phyloP scores from a whole-genome alignment of 2,888 invertebrate species.

The Drosophila nr. perissopoda region DNA sequence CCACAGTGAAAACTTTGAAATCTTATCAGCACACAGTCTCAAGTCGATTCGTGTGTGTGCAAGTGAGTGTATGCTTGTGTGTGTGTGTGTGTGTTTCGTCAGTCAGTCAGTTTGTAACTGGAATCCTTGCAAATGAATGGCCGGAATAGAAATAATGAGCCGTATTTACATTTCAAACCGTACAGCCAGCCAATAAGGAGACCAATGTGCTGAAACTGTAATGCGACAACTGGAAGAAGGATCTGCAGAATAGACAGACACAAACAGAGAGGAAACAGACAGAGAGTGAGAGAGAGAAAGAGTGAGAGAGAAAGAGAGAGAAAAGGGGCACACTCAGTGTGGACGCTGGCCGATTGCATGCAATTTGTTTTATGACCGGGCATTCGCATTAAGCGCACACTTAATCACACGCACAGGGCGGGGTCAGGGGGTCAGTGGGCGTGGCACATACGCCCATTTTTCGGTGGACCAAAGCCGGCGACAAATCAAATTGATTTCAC shows the following conservation, averaged over 20 bases:
- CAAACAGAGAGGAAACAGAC: background rate
- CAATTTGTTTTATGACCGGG: constrained; percentile 76
- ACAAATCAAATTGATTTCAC: constrained; percentile 78
- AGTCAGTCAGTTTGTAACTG: constrained; percentile 20
- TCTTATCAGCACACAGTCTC: constrained; percentile 21
- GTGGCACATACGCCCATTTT: constrained; percentile 19
- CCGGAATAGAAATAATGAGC: constrained; percentile 75
- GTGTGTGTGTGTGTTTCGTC: constrained; percentile 1
- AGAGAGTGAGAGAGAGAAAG: background rate
- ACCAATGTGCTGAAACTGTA: constrained; percentile 34
- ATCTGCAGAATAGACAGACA: background rate
- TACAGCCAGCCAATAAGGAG: constrained; percentile 25
- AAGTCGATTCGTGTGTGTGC: background rate
- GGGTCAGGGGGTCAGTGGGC: constrained; percentile 22
- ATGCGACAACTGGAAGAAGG: constrained; percentile 19
- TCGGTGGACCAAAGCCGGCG: constrained; percentile 37
- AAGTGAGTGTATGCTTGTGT: background rate
- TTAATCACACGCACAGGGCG: constrained; percentile 75
- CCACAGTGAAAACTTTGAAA: constrained; percentile 3
- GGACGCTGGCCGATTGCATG: constrained; percentile 65
- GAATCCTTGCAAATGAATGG: constrained; percentile 68
- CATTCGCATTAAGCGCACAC: constrained; percentile 77
- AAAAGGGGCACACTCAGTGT: constrained; percentile 11
- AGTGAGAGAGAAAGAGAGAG: background rate
- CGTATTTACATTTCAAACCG: constrained; percentile 78